Conservation (phyloP, 1,140 invertebrate genomes). For the Galleria mellonella region DNA sequence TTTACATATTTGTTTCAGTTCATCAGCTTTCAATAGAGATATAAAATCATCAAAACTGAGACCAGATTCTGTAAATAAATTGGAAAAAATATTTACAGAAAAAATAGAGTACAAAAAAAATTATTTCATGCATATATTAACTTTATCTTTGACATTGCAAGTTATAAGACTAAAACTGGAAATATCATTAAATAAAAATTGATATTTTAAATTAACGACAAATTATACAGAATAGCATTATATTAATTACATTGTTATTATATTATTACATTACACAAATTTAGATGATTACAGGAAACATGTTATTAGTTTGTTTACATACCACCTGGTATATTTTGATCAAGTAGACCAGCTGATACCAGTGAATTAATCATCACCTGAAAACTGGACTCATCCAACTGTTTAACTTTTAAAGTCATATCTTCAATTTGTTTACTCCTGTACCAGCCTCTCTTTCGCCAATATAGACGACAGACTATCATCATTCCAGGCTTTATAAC, state of each 20-base stretch:
- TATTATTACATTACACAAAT: too few relatives aligned
- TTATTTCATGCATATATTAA: too few relatives aligned
- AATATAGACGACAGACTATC: constrained; percentile 46
- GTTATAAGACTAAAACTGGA: too few relatives aligned
- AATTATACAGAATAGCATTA: too few relatives aligned
- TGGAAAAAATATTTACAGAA: neutral
- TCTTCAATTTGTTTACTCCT: constrained; percentile 18
- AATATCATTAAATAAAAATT: too few relatives aligned
- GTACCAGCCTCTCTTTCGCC: constrained; percentile 41
- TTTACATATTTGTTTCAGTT: constrained; percentile 41
- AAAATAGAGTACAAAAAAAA: too few relatives aligned
- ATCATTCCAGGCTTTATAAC: constrained; percentile 30
- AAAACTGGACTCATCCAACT: constrained; percentile 16
- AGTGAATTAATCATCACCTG: constrained; percentile 22
- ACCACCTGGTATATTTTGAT: too few relatives aligned
- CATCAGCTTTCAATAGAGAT: constrained; percentile 31
- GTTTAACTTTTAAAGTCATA: constrained; percentile 16
- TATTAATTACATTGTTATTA: too few relatives aligned
- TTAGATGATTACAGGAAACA: too few relatives aligned
- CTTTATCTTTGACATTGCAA: too few relatives aligned
- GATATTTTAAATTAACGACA: too few relatives aligned
- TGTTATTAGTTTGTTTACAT: too few relatives aligned
- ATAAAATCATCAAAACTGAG: constrained; percentile 35
- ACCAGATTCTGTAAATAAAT: constrained; percentile 20
- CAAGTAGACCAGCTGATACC: constrained; percentile 17